Evolutionary conservation across 2,888 invertebrate species (phyloP), one percentile per base, ranked within the genome.

Genomic region (Syrista parreyssii): DNA sequence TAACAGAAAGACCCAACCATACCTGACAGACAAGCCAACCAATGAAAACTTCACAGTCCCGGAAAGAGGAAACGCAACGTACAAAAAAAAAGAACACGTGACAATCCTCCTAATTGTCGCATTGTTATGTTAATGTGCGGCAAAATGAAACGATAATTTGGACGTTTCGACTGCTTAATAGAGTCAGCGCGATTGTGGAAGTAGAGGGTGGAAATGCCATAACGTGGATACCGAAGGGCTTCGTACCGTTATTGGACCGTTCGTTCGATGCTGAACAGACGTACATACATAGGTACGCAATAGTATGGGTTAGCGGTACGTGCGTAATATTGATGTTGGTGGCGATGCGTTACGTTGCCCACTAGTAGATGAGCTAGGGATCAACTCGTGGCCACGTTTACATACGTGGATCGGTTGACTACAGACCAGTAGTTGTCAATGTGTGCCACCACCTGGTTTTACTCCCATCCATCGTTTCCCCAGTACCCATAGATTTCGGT

Each of bases 121-220:
- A 81, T 87, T 86, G 89, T 89, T 90, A 88, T 89, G 89, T 89
- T 89, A 89, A 90, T 90, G 86, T 78, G 76, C 83, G 84, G 80
- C 76, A 78, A 84, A 86, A 86, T 84, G 84, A 87, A 86, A 86
- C 84, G 87, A 89, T 90, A 89, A 90, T 90, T 90, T 87, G 84
- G 83, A 86, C 81, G 84, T 85, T 86, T 84, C 84, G 84, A 82
- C 80, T 81, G 81, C 82, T 88, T 90, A 90, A 90, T 89, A 88
- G 89, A 87, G 87, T 88, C 86, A 9, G 81, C 84, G 86, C 89
- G 89, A 90, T 90, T 90, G 36, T 33, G 55, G n/a, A 69, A 75
- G 71, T 36, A 78, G 32, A 80, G 82, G 84, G 82, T 84, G 87
- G 87, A 85, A 86, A 87, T 87, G 83, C 82, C 82, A 86, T 85